Percentiles rank a stretch among this genome's conserved stretches.
These are phyloP conservation scores for Serilophus lunatus DNA, from an alignment of 2,113 vertebrate genomes.

Conservation along the genomic window DNA sequence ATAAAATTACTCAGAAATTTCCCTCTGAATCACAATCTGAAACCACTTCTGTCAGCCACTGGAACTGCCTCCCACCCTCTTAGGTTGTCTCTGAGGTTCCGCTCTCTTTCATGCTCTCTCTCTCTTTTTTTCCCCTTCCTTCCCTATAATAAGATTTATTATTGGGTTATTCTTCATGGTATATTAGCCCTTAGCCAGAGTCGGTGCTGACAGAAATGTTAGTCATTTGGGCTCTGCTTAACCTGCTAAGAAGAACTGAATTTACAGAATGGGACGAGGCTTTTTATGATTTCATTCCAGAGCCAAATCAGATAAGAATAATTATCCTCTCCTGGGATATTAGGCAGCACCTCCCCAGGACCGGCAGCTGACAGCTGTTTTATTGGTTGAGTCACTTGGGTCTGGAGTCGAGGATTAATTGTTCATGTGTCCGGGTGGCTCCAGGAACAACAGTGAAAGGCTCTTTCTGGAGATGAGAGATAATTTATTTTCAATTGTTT, in stretches of 20 bases:
- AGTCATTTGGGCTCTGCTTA: conserved; percentile 76
- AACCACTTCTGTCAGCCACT: not conserved
- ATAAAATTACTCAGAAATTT: conserved; percentile 1
- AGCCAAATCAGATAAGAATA: conserved; percentile 92
- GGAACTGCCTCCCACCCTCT: not conserved
- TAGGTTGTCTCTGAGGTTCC: not conserved
- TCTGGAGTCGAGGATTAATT: conserved; percentile 74
- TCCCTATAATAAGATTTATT: conserved; percentile 57
- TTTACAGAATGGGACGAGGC: conserved; percentile 75
- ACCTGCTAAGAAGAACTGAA: conserved; percentile 77
- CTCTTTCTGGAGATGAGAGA: conserved; percentile 73
- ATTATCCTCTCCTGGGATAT: conserved; percentile 87
- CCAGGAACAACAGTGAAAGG: conserved; percentile 61
- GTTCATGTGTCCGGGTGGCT: conserved; percentile 68
- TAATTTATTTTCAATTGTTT: conserved; percentile 70
- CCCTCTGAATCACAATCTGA: not conserved
- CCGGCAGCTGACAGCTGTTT: conserved; percentile 81
- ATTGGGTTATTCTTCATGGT: conserved; percentile 67
- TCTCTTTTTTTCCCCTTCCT: not conserved
- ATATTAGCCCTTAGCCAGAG: conserved; percentile 67
- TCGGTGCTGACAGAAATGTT: conserved; percentile 69
- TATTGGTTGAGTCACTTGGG: conserved; percentile 74
- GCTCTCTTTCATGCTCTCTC: not conserved
- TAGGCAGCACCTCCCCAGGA: conserved; percentile 85
- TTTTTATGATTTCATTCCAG: conserved; percentile 89